Evolutionary conservation across 2,113 vertebrate genomes (phyloP).

Genomic region (Coptodon rendalli): DNA sequence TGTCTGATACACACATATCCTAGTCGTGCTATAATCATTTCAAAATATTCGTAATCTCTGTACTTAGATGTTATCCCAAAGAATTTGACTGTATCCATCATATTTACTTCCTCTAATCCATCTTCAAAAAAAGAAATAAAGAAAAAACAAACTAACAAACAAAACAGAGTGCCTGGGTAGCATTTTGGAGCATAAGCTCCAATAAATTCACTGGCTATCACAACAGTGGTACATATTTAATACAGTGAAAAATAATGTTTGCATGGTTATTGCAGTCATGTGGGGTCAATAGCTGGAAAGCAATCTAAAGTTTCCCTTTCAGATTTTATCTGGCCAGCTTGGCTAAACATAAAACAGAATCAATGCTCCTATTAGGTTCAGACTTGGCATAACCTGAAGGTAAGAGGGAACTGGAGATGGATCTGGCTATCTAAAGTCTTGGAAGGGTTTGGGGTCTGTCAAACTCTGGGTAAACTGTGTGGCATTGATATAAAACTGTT

Average conservation of each 20-base stretch:
- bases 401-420: slow-evolving; percentile 4
- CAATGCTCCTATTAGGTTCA: background rate
- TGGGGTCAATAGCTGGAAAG: background rate
- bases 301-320: slow-evolving; percentile 16
- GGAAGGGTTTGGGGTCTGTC: background rate
- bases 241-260: background rate
- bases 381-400: slow-evolving; percentile 10
- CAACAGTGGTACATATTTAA: background rate
- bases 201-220: background rate
- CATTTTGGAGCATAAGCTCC: background rate
- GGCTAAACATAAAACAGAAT: slow-evolving; percentile 38
- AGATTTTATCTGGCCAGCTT: slow-evolving; percentile 23
- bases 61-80: background rate
- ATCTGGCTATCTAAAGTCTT: background rate
- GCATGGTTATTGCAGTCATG: background rate
- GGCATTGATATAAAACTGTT: background rate
- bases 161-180: background rate
- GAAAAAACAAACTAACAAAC: rapidly evolving
- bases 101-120: background rate
- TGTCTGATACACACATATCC: background rate
- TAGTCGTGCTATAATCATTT: background rate
- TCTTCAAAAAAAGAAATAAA: background rate
- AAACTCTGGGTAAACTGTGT: background rate
- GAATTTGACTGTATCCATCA: background rate
- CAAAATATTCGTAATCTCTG: background rate